Percentiles rank a stretch among this genome's conserved stretches.
Evolutionary conservation across 2,888 invertebrate genomes (phyloP).

Genomic region (Seira ritae): DNA sequence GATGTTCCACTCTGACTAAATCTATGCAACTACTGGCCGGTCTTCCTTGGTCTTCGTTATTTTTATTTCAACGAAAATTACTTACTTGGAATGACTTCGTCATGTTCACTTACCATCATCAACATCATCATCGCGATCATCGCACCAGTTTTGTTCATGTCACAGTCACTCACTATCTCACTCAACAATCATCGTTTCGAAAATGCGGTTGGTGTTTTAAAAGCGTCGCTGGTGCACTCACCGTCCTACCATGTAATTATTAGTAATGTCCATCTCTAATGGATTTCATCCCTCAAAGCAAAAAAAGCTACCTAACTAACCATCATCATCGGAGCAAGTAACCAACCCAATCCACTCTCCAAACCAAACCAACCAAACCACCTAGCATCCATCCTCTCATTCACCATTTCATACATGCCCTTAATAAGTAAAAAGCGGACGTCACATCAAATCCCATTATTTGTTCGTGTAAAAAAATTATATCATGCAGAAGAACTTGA

Average conservation of each 20-base stretch:
- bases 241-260: conserved; percentile 67
- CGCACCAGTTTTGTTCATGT: conserved; percentile 34
- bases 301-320: conserved; percentile 31
- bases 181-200: conserved; percentile 21
- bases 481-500: no score
- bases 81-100: neutral
- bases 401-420: no score
- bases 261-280: conserved; percentile 68
- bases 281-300: conserved; percentile 66
- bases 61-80: no score
- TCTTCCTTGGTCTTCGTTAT: no score
- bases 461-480: no score
- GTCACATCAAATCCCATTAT: conserved; percentile 41
- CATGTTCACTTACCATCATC: conserved; percentile 28
- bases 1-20: no score
- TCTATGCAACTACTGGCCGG: no score
- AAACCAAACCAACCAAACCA: no score
- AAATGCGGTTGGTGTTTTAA: conserved; percentile 47
- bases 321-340: conserved; percentile 8
- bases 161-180: conserved; percentile 51
- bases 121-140: no score
- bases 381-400: no score
- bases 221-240: conserved; percentile 29
- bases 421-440: conserved; percentile 49
- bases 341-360: no score